Percentiles rank a stretch among this genome's conserved stretches.
Conservation (phyloP, 2,113 vertebrate genomes). For the Callipepla squamata region DNA sequence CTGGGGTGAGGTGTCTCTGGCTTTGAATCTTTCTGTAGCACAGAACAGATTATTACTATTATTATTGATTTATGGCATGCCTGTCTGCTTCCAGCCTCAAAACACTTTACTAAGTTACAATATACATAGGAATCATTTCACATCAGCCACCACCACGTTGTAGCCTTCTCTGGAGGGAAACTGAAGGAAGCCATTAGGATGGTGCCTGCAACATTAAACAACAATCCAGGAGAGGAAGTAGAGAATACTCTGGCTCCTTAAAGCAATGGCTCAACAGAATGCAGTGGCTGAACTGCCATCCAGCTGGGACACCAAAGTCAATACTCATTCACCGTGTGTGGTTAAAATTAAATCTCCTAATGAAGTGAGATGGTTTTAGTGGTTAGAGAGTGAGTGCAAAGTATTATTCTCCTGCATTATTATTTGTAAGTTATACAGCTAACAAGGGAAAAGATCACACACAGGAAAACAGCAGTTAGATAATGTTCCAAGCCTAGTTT, state of each 20-base stretch:
- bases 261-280: conserved; percentile 52
- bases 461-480: conserved; percentile 51
- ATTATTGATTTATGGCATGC: conserved; percentile 63
- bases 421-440: conserved; percentile 61
- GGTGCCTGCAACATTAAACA: conserved; percentile 72
- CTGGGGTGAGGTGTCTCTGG: conserved; percentile 41
- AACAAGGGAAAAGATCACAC: conserved; percentile 64
- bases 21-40: conserved; percentile 30
- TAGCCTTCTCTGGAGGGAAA: conserved; percentile 51
- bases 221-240: conserved; percentile 64
- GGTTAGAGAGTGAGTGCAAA: conserved; percentile 61
- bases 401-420: conserved; percentile 61
- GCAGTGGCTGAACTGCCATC: conserved; percentile 57
- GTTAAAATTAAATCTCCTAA: conserved; percentile 70
- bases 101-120: conserved; percentile 70
- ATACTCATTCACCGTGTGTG: conserved; percentile 60
- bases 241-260: conserved; percentile 61
- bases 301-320: conserved; percentile 69
- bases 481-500: conserved; percentile 42
- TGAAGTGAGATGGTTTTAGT: conserved; percentile 69
- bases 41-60: conserved; percentile 50
- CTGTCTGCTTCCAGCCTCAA: conserved; percentile 65
- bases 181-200: conserved; percentile 70
- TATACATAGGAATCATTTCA: conserved; percentile 56
- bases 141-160: conserved; percentile 26